These are phyloP conservation scores for Tetraodon nigroviridis DNA, from an alignment of 2,113 vertebrate species.

Conservation along the genomic window DNA sequence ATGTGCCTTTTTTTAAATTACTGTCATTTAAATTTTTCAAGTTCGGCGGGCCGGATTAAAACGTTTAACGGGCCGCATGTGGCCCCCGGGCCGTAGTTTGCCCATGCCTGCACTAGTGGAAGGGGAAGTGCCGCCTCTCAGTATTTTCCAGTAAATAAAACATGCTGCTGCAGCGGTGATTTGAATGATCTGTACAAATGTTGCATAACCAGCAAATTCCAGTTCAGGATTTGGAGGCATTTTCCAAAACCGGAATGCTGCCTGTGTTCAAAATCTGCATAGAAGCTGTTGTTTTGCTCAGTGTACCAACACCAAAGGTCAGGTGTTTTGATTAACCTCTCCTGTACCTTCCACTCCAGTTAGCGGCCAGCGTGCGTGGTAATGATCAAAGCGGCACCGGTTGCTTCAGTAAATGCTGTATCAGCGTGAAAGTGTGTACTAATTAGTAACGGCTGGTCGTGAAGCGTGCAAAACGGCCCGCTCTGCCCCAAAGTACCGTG, in stretches of 20 bases:
- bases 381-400: conserved; percentile 51
- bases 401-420: conserved; percentile 40
- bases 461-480: conserved; percentile 49
- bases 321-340: conserved; percentile 14
- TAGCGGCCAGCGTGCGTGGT: conserved; percentile 54
- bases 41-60: too few relatives aligned
- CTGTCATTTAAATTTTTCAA: too few relatives aligned
- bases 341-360: conserved; percentile 17
- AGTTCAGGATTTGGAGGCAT: not conserved
- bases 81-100: too few relatives aligned
- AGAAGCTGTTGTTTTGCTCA: conserved; percentile 19
- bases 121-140: conserved; percentile 26
- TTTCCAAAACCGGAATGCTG: not conserved
- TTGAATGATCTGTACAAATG: conserved; percentile 5
- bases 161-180: conserved; percentile 12
- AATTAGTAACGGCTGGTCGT: conserved; percentile 53
- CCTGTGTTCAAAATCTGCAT: conserved; percentile 5
- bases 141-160: conserved; percentile 13
- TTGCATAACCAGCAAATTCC: conserved; percentile 1
- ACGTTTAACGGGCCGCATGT: too few relatives aligned
- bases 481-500: conserved; percentile 37
- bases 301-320: conserved; percentile 24
- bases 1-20: too few relatives aligned
- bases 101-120: too few relatives aligned
- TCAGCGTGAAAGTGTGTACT: conserved; percentile 31